Percentiles rank a stretch among this genome's conserved stretches.
These are phyloP conservation scores for Apocrypta bakeri DNA, from an alignment of 1,140 invertebrate species.

Conservation along the genomic window DNA sequence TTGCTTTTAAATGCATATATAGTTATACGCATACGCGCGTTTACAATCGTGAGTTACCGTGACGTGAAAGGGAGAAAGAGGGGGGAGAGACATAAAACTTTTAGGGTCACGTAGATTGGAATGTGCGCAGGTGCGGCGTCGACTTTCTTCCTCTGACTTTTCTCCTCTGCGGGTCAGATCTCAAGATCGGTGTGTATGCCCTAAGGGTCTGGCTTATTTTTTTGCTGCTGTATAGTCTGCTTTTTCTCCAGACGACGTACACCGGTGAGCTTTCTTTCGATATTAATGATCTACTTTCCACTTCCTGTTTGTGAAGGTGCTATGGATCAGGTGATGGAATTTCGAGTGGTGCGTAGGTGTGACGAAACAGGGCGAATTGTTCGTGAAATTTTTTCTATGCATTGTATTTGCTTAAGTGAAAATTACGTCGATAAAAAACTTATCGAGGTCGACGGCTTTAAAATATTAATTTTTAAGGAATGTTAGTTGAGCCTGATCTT, in stretches of 20 bases:
- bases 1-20: neutral
- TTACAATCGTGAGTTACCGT: neutral
- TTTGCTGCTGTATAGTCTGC: neutral
- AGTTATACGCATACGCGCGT: neutral
- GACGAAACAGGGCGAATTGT: neutral
- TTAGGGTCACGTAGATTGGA: conserved; percentile 69
- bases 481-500: too few relatives aligned
- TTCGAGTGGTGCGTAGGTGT: neutral
- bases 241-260: neutral
- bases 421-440: too few relatives aligned
- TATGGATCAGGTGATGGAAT: neutral
- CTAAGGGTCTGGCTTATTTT: neutral
- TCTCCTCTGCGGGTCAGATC: conserved; percentile 59
- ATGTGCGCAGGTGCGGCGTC: conserved; percentile 70
- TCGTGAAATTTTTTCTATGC: neutral
- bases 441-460: too few relatives aligned
- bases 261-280: neutral
- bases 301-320: conserved; percentile 42
- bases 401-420: too few relatives aligned
- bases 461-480: too few relatives aligned
- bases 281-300: conserved; percentile 40
- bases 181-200: conserved; percentile 6
- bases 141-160: conserved; percentile 67
- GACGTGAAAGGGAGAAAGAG: too few relatives aligned
- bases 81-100: conserved; percentile 61